phyloP scores from a whole-genome alignment of 2,888 invertebrate genomes.

The Globia sparganii region DNA sequence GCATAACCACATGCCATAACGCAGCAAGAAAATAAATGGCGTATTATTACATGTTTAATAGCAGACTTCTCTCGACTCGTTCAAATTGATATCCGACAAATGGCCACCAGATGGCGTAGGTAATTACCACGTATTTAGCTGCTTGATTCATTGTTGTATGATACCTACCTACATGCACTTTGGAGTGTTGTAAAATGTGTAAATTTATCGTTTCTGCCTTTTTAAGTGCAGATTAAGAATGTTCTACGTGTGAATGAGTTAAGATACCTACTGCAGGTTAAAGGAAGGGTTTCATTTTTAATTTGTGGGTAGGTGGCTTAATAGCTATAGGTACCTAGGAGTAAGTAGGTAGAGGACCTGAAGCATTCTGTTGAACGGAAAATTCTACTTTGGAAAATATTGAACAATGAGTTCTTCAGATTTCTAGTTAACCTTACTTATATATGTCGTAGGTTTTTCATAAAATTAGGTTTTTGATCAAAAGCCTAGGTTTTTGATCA shows the following conservation, averaged over 20 bases:
- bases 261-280: not conserved
- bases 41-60: conserved; percentile 74
- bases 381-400: not conserved
- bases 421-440: not conserved
- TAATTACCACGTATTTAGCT: conserved; percentile 77
- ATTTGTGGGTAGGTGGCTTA: not conserved
- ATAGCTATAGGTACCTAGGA: no score
- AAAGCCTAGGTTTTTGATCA: no score
- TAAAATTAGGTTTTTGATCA: no score
- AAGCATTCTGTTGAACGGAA: not conserved
- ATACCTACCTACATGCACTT: conserved; percentile 44
- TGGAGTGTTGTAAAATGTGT: conserved; percentile 60
- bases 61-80: conserved; percentile 63
- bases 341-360: not conserved
- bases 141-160: conserved; percentile 76
- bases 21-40: conserved; percentile 72
- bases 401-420: not conserved
- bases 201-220: conserved; percentile 59
- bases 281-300: not conserved
- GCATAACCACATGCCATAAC: conserved; percentile 19
- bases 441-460: no score
- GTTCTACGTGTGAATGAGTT: conserved; percentile 41
- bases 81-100: conserved; percentile 78
- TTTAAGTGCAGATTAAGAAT: conserved; percentile 41
- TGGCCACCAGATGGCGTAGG: conserved; percentile 66